Evolutionary conservation across 2,113 vertebrate species (phyloP).

Genomic region (Gymnocephalus cernua): DNA sequence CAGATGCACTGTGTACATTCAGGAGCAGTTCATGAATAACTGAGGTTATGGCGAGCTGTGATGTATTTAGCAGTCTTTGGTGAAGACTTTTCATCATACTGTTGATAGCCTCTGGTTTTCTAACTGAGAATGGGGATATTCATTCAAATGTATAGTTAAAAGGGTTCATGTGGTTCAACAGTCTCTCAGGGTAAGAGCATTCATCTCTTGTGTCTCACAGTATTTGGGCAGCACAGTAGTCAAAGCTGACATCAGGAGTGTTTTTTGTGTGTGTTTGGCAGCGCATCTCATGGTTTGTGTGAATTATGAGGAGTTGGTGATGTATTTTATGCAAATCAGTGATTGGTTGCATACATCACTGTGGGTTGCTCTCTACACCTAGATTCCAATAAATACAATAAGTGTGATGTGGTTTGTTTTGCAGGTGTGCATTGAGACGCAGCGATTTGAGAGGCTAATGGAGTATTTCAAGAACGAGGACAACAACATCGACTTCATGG

Average conservation of each 20-base stretch:
- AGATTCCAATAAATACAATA: background rate
- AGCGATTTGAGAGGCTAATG: conserved; percentile 97
- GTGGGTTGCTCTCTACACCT: background rate
- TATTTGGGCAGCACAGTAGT: background rate
- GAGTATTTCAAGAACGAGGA: conserved; percentile 98
- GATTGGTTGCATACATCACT: background rate
- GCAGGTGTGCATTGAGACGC: conserved; percentile 95
- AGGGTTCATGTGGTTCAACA: background rate
- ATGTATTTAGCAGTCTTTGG: background rate
- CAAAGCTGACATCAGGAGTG: background rate
- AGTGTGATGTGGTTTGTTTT: conserved; percentile 27
- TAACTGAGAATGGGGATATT: background rate
- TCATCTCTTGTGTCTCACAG: background rate
- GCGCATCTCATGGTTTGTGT: background rate
- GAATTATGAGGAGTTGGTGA: background rate
- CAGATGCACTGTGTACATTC: conserved; percentile 1
- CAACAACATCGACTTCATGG: conserved; percentile 99
- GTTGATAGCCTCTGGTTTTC: background rate
- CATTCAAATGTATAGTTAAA: background rate
- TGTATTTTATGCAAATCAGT: background rate
- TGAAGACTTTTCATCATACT: background rate
- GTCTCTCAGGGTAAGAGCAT: background rate
- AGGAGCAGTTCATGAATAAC: conserved; percentile 9
- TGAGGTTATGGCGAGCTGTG: background rate
- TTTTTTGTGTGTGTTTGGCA: background rate